Evolutionary conservation across 2,888 invertebrate genomes (phyloP), one percentile per base, ranked within the genome.

Genomic region (Eupithecia pulchellata): DNA sequence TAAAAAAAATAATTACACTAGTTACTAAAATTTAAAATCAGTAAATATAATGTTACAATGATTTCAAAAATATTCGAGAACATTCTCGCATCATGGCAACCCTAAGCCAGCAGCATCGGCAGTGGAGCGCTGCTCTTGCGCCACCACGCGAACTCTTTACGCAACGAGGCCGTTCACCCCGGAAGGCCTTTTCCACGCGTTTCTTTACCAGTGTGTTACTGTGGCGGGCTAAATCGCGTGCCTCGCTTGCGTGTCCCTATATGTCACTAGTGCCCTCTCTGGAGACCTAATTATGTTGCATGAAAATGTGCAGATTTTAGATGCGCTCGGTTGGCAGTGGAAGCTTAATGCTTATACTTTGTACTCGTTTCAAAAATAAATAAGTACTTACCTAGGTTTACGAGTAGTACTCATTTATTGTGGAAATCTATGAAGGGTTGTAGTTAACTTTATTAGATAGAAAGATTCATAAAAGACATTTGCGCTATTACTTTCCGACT

Each of bases 101-200:
- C 64, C 68, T 71, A 60, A 25, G 52, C 58, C 76, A 77, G 74
- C 71, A 66, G 74, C 78, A 74, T 75, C 68, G 75, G 78, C 78
- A 80, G 82, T 82, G 84, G 81, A 84, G 86, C 84, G 86, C 85
- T 83, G 83, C 84, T 83, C 86, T 88, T 89, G 89, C 91, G 90
- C 91, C 89, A 91, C 89, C 84, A 80, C 84, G 81, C 84, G 81
- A 79, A 83, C 86, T 84, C 86, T 93, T 93, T 93, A 92, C 93
- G 93, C 94, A 94, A 94, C 91, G 83, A 86, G 93, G 91, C 86
- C 92, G 79, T 93, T 94, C 89, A 94, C 93, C 94, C 93, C 94
- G 94, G 94, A 93, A 94, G 93, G 87, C 91, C 89, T 92, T 94
- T 93, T 92, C 93, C 92, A 91, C 85, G 85, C 88, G 92, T 92